Conservation (phyloP, 1,140 invertebrate genomes). For the Cherax quadricarinatus region DNA sequence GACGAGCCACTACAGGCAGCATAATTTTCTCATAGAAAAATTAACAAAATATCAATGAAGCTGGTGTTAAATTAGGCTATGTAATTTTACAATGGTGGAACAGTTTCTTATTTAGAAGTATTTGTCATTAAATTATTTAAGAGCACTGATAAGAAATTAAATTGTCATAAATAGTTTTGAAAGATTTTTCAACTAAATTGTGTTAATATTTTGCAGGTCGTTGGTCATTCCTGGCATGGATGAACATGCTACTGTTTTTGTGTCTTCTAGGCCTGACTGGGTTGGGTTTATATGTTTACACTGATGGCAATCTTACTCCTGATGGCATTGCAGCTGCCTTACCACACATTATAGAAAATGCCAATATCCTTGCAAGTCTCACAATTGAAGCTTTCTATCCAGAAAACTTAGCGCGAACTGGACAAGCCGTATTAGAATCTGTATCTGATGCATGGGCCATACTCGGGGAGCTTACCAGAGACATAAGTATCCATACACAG, state of each 20-base stretch:
- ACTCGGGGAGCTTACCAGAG: constrained; percentile 36
- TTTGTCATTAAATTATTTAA: no score
- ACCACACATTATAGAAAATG: constrained; percentile 50
- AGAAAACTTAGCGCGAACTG: constrained; percentile 47
- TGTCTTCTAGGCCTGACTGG: constrained; percentile 32
- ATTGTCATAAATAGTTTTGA: no score
- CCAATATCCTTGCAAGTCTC: constrained; percentile 29
- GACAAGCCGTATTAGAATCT: constrained; percentile 24
- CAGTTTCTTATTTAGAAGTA: no score
- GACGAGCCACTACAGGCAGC: no score
- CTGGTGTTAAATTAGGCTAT: no score
- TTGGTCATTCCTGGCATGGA: constrained; percentile 51
- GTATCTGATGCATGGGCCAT: constrained; percentile 22
- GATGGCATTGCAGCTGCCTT: constrained; percentile 48
- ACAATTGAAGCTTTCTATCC: constrained; percentile 39
- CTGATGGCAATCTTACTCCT: constrained; percentile 55
- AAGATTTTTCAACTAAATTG: no score
- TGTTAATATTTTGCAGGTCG: neutral
- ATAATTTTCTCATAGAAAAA: no score
- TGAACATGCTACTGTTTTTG: constrained; percentile 44
- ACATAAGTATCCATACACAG: constrained; percentile 43
- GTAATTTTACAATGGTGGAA: no score
- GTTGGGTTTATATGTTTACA: constrained; percentile 58
- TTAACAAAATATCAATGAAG: no score
- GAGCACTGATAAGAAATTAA: no score